Base-by-base conservation (phyloP, 2,888 invertebrate species). In the Heterodera filipjevi region DNA sequence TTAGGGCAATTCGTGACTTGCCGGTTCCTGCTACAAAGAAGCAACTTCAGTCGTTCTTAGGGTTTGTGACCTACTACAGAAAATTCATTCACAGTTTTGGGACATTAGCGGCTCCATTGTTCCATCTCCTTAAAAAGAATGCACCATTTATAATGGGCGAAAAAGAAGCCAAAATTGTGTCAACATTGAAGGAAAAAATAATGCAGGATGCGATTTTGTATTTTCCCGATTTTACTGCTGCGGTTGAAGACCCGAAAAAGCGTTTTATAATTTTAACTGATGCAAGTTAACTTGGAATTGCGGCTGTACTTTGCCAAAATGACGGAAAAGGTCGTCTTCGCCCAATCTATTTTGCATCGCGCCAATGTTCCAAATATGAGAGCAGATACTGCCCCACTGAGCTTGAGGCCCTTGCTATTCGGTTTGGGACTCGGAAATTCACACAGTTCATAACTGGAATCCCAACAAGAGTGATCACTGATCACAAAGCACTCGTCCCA, bases 201-300 rank as follows among this genome's bases (percentile, higher is more conserved):
- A 30, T 46, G 10, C 32, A 12, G 0, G 76, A 82, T 1, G 82
- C 82, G 0, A 77, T 83, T 0, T 73, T 86, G 3, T 70, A 44
- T 3, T 83, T 81, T 66, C 84, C 84, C 6, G 81, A 85, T 59
- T 79, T 84, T 16, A 74, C 77, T 27, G 79, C 80, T 14, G 85
- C 84, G 0, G 32, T n/a, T 30, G 49, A 33, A 22, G 79, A 77
- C 16, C 66, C 71, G 2, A 72, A 76, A 66, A 44, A 77, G 10
- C 80, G 80, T 44, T 85, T 85, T 46, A 59, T 77, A 0, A 76
- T 85, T 1, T 77, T 71, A 44, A 84, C 85, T 0, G 85, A 85
- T 76, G 85, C 84, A 0, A 77, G 77, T 22, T 46, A 71, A n/a
- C 32, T 76, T 16, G 85, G 84, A n/a, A 30, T 85, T 3, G 82